These are phyloP conservation scores for Epicampocera succincta DNA, from an alignment of 2,888 invertebrate species.

Conservation along the genomic window DNA sequence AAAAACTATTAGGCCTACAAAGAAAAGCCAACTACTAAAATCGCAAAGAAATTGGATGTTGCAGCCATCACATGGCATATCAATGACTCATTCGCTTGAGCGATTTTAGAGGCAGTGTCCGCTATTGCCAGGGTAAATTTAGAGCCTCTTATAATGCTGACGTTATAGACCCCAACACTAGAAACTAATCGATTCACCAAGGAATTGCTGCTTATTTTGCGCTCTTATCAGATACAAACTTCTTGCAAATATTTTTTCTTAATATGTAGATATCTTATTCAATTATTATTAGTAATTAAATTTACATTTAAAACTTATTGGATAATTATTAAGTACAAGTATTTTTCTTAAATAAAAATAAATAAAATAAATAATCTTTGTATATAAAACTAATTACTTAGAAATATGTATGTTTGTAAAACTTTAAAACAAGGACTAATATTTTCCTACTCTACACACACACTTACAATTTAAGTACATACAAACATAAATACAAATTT, in stretches of 20 bases:
- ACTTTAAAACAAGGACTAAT: constrained; percentile 59
- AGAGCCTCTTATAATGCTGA: too few species aligned
- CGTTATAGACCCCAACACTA: too few species aligned
- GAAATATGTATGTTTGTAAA: constrained; percentile 35
- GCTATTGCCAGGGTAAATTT: too few species aligned
- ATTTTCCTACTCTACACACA: background rate
- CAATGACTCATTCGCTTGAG: too few species aligned
- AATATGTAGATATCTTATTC: constrained; percentile 6
- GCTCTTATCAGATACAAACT: constrained; percentile 41
- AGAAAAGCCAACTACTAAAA: too few species aligned
- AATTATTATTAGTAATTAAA: constrained; percentile 54
- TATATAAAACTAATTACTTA: constrained; percentile 56
- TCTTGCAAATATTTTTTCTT: constrained; percentile 55
- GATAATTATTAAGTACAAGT: constrained; percentile 58
- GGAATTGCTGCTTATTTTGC: too few species aligned
- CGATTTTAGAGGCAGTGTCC: too few species aligned
- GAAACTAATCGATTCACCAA: too few species aligned
- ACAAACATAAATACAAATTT: constrained; percentile 1
- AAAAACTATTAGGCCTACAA: too few species aligned
- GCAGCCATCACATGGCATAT: too few species aligned
- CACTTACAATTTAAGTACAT: constrained; percentile 10
- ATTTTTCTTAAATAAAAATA: constrained; percentile 58
- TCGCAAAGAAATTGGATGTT: too few species aligned
- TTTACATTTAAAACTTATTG: constrained; percentile 9
- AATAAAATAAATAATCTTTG: constrained; percentile 66